Conservation (phyloP, 2,113 vertebrate genomes). For the Gadus chalcogrammus region DNA sequence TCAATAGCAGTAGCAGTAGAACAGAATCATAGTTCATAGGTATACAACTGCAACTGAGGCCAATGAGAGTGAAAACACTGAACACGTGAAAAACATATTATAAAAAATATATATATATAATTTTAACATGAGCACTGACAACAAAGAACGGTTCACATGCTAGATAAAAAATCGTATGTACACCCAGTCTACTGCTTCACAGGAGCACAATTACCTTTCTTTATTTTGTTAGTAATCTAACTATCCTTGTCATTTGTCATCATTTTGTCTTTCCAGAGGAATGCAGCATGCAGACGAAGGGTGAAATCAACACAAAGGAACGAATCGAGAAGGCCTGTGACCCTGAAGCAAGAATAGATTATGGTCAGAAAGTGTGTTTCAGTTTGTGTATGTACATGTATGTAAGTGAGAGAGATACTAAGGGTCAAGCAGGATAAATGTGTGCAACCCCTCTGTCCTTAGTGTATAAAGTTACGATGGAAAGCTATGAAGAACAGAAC, state of each 20-base stretch:
- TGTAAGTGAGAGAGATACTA: background rate
- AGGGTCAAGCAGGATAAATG: constrained; percentile 6
- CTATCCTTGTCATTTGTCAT: too few relatives aligned
- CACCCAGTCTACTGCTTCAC: too few relatives aligned
- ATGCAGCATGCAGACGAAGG: constrained; percentile 74
- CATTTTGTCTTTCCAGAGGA: constrained; percentile 64
- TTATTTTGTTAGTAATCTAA: too few relatives aligned
- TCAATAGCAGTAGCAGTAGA: too few relatives aligned
- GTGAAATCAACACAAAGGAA: rapidly evolving
- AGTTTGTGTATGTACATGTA: background rate
- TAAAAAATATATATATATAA: constrained; percentile 66
- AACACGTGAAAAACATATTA: background rate
- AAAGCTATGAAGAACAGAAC: rapidly evolving
- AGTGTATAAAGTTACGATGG: constrained; percentile 64
- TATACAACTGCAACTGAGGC: too few relatives aligned
- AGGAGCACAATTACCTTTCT: too few relatives aligned
- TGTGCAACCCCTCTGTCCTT: constrained; percentile 10
- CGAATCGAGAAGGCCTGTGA: constrained; percentile 71
- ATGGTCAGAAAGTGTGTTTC: constrained; percentile 48
- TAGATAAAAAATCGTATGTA: background rate
- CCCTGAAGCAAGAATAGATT: constrained; percentile 57
- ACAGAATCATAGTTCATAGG: too few relatives aligned
- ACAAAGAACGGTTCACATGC: constrained; percentile 55
- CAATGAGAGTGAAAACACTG: too few relatives aligned
- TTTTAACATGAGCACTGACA: constrained; percentile 67